Percentiles rank a stretch among this genome's conserved stretches.
phyloP scores from a whole-genome alignment of 2,888 invertebrate species.

The Alloplasta piceator region DNA sequence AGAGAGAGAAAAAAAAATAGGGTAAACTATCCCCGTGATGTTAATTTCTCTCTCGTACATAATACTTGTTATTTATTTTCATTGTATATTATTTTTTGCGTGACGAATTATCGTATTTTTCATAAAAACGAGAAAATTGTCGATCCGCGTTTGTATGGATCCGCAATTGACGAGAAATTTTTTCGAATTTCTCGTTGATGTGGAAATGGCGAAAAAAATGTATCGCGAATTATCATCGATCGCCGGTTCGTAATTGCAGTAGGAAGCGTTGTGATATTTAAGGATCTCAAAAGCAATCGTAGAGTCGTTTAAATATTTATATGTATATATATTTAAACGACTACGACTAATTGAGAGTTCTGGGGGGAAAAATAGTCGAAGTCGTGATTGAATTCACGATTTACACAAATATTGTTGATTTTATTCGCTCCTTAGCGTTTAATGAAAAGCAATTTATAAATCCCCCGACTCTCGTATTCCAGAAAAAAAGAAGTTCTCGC shows the following conservation, averaged over 20 bases:
- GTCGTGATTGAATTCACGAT: constrained; percentile 48
- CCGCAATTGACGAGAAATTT: constrained; percentile 5
- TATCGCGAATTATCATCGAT: constrained; percentile 36
- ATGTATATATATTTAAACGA: constrained; percentile 7
- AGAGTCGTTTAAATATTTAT: constrained; percentile 61
- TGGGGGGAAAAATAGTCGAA: constrained; percentile 23
- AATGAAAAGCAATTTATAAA: constrained; percentile 43
- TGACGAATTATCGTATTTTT: constrained; percentile 21
- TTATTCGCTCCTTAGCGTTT: constrained; percentile 44
- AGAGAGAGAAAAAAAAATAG: constrained; percentile 36
- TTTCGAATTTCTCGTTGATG: constrained; percentile 4
- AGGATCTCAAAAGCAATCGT: constrained; percentile 78
- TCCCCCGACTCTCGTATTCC: constrained; percentile 8
- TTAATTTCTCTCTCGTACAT: constrained; percentile 52
- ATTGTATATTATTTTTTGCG: constrained; percentile 10
- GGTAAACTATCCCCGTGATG: constrained; percentile 46
- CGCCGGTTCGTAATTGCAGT: constrained; percentile 43
- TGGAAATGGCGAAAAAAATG: no score
- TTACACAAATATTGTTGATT: constrained; percentile 36
- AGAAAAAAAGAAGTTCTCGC: constrained; percentile 5
- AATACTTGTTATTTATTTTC: constrained; percentile 56
- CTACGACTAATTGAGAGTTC: constrained; percentile 46
- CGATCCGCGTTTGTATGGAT: constrained; percentile 15
- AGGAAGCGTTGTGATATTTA: constrained; percentile 77
- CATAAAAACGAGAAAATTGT: constrained; percentile 7